These are phyloP conservation scores for Acleris laterana DNA, from an alignment of 2,888 invertebrate species.

Conservation along the genomic window DNA sequence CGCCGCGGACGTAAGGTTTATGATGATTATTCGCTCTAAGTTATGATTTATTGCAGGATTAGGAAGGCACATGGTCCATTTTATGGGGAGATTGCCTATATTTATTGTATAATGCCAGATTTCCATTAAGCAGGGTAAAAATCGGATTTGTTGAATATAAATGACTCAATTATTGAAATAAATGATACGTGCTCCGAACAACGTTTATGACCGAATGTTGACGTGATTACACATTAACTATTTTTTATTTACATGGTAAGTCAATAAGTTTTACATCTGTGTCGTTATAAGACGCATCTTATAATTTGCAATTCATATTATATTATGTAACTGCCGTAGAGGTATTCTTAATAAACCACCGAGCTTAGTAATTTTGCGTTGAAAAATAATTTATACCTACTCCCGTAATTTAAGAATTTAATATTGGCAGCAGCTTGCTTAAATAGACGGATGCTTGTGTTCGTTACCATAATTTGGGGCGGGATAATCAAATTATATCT, in stretches of 20 bases:
- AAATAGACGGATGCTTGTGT: slow-evolving; percentile 67
- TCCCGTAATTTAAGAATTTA: slow-evolving; percentile 70
- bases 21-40: slow-evolving; percentile 81
- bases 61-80: slow-evolving; percentile 74
- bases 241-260: background rate
- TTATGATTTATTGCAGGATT: slow-evolving; percentile 82
- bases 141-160: slow-evolving; percentile 64
- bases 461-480: slow-evolving; percentile 65
- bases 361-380: slow-evolving; percentile 18
- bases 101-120: slow-evolving; percentile 71
- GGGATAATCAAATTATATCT: slow-evolving; percentile 71
- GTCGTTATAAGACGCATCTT: background rate
- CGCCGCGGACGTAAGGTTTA: slow-evolving; percentile 64
- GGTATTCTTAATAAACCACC: background rate
- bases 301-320: slow-evolving; percentile 2
- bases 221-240: background rate
- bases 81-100: slow-evolving; percentile 75
- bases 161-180: slow-evolving; percentile 43
- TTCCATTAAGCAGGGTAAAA: slow-evolving; percentile 66
- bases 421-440: slow-evolving; percentile 75
- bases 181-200: slow-evolving; percentile 5
- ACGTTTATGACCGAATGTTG: background rate
- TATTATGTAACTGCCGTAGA: background rate
- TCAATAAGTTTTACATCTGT: background rate
- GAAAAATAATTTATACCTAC: slow-evolving; percentile 50